These are phyloP conservation scores for Agrilus mali DNA, from an alignment of 2,888 invertebrate genomes.

Conservation along the genomic window DNA sequence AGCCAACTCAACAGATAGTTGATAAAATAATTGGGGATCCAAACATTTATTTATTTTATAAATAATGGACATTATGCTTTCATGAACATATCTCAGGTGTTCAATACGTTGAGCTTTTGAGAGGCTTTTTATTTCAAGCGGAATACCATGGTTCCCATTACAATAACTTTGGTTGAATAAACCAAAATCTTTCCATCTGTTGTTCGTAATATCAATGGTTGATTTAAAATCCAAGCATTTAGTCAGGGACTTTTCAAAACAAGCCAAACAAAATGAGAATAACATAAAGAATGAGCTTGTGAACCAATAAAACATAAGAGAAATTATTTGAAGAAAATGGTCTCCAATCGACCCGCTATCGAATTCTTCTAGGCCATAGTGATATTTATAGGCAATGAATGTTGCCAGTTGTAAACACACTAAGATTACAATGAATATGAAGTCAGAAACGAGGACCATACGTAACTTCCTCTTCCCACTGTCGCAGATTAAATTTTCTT, in stretches of 20 bases:
- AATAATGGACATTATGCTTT: constrained; percentile 26
- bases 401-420: constrained; percentile 16
- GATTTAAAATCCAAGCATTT: constrained; percentile 24
- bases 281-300: too few species aligned
- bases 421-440: constrained; percentile 16
- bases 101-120: constrained; percentile 24
- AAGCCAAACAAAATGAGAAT: constrained; percentile 17
- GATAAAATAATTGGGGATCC: constrained; percentile 28
- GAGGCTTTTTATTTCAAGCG: constrained; percentile 15
- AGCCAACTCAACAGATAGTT: constrained; percentile 26
- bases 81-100: constrained; percentile 27
- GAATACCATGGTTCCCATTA: constrained; percentile 20
- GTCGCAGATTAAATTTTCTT: constrained; percentile 25
- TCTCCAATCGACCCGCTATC: constrained; percentile 20
- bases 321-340: constrained; percentile 21
- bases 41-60: constrained; percentile 25
- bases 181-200: constrained; percentile 24
- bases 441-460: constrained; percentile 17
- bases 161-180: constrained; percentile 24
- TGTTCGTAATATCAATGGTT: constrained; percentile 24
- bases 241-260: constrained; percentile 29
- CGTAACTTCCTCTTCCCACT: constrained; percentile 15
- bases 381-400: constrained; percentile 13
- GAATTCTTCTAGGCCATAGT: constrained; percentile 21
- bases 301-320: constrained; percentile 21